Evolutionary conservation across 2,113 vertebrate genomes (phyloP), one percentile per base, ranked within the genome.

Genomic region (Rhipidura dahli): DNA sequence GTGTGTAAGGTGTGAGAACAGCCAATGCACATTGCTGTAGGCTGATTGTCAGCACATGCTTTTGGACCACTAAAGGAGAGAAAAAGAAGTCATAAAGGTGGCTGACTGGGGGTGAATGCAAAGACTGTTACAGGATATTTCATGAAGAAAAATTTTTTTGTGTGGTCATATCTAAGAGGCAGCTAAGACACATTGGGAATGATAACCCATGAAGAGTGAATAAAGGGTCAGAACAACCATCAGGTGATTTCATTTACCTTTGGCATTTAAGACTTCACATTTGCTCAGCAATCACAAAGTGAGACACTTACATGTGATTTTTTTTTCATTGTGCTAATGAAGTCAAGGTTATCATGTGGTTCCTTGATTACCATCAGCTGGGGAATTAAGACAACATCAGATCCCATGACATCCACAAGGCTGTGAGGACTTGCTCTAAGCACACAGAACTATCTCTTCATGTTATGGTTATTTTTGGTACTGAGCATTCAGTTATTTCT

Each of bases 401-500:
- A 84, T 81, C 94, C 39, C 89, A 81, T 95, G 94, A 94, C 80
- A 91, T 82, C 71, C 96, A 95, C 19, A 44, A 94, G 96, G 72
- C 27, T 19, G 17, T 69, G 42, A 89, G 40, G 20, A 40, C 61
- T 69, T 49, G 5, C 31, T 89, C 23, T 61, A 61, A 88, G 50
- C 63, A 77, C 35, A 47, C 50, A 83, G 42, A 79, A 33, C 73
- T 53, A 66, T 84, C 69, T 90, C 56, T 54, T 71, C 24, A 28
- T 37, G 45, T 16, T 60, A 17, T 63, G 33, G 30, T 87, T 86
- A 63, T 53, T 87, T 93, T 86, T 31, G 50, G 71, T 73, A 23
- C 31, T 51, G 50, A 84, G 44, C 8, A 7, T 15, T 57, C 77
- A 44, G 49, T 69, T 81, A 31, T 78, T 77, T 75, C 81, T 83